Conservation (phyloP, 1,140 invertebrate genomes). For the Zophobas atratus region DNA sequence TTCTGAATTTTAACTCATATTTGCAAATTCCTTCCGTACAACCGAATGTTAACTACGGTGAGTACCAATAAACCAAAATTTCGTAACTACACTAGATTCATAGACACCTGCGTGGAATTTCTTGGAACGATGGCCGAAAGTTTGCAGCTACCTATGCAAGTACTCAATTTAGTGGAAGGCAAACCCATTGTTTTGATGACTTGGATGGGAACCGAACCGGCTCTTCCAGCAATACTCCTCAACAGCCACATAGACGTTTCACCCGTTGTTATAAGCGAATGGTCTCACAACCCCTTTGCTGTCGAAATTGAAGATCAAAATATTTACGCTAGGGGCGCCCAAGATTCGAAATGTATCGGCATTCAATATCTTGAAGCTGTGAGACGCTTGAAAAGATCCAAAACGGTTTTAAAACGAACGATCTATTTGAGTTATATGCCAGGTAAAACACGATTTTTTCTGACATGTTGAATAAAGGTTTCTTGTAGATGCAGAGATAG, state of each 20-base stretch:
- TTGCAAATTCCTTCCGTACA: no score
- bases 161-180: slow-evolving; percentile 72
- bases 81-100: no score
- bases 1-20: no score
- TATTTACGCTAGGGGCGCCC: slow-evolving; percentile 86
- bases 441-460: slow-evolving; percentile 71
- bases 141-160: slow-evolving; percentile 75
- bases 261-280: slow-evolving; percentile 83
- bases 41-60: no score
- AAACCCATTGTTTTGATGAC: slow-evolving; percentile 89
- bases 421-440: slow-evolving; percentile 87
- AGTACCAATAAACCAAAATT: no score
- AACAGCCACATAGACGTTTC: slow-evolving; percentile 97
- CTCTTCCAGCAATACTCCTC: slow-evolving; percentile 81
- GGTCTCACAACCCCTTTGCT: slow-evolving; percentile 80
- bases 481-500: slow-evolving; percentile 91
- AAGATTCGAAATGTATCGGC: slow-evolving; percentile 88
- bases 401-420: slow-evolving; percentile 75
- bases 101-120: slow-evolving; percentile 82
- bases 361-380: slow-evolving; percentile 88
- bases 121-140: slow-evolving; percentile 78
- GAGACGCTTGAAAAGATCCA: slow-evolving; percentile 74
- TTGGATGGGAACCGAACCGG: slow-evolving; percentile 82
- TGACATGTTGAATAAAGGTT: neutral
- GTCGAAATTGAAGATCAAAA: slow-evolving; percentile 82